Base-by-base conservation (phyloP, 2,888 invertebrate species). In the Glaucopsyche alexis region DNA sequence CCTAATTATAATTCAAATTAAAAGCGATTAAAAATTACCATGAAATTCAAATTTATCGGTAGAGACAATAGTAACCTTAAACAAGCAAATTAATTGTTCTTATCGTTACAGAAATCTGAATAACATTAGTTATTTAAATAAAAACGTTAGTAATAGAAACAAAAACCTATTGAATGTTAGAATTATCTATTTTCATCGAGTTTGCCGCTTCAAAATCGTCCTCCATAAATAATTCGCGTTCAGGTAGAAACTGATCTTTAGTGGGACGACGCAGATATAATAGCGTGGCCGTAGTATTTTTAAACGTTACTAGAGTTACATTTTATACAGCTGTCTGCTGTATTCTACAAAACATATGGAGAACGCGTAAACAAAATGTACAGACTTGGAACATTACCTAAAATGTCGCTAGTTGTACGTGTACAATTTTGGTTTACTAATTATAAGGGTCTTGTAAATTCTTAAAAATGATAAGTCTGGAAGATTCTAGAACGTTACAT, bases 161-260 rank as follows among this genome's bases (percentile, higher is more conserved):
- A 66, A 40, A 40, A 40, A n/a, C 42, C 40, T 16, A 66, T 66
- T 66, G 60, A 60, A 60, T 14, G 49, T 69, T 19, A 69, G 14
- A 49, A 42, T 19, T 16, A 45, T 67, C 29, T 47, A 29, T 49
- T 69, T 69, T 29, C 49, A 49, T 67, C 67, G 42, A 29, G 60
- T 60, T 60, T 38, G 60, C 60, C 60, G 49, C 47, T 69, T 69
- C 47, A 7, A 69, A 60, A 60, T 60, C 60, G 69, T 69, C 47
- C 69, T 19, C 69, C 69, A 69, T 69, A 49, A 69, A 69, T 69
- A 69, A 69, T 69, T 69, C 69, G 49, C 47, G 16, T 47, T 49
- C 69, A 69, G 69, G 69, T 69, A 69, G 49, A 69, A 69, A 69
- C 69, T 69, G 69, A 49, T 69, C 69, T 67, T 67, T 67, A 42